A percentile compares a stretch with the other conserved stretches of the same genome.
Evolutionary conservation across 2,113 vertebrate genomes (phyloP).

Genomic region (Natator depressus): DNA sequence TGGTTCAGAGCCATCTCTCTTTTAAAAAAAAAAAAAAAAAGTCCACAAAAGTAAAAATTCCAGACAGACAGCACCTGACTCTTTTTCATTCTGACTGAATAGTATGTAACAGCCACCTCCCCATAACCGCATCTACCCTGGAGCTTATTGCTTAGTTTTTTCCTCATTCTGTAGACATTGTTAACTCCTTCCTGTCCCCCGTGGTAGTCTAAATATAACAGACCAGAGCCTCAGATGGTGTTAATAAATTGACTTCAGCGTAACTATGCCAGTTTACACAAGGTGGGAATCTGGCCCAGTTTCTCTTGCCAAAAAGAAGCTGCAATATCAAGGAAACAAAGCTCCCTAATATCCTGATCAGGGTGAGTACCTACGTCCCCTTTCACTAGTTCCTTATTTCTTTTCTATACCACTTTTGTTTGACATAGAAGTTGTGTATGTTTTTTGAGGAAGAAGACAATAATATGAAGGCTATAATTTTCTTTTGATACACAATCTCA

Average conservation of each 20-base stretch:
- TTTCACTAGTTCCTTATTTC: not conserved
- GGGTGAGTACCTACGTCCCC: no score
- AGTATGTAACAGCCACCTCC: not conserved
- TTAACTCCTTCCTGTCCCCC: not conserved
- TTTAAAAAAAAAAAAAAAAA: not conserved
- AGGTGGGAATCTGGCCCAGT: rapidly evolving
- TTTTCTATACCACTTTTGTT: not conserved
- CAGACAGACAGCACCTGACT: not conserved
- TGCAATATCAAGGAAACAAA: not conserved
- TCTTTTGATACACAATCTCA: not conserved
- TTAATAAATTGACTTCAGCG: not conserved
- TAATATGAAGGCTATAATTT: not conserved
- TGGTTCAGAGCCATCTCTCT: not conserved
- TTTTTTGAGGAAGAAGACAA: not conserved
- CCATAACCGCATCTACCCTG: not conserved
- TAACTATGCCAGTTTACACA: rapidly evolving
- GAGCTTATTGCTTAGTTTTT: not conserved
- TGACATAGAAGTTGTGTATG: not conserved
- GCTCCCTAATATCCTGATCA: not conserved
- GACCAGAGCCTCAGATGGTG: rapidly evolving
- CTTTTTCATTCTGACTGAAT: not conserved
- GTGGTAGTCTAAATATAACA: not conserved
- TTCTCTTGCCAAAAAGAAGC: not conserved
- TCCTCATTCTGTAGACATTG: not conserved
- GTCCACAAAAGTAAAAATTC: not conserved